Conservation (phyloP, 2,797 vertebrate genomes). For the Phalloptychus januarius region DNA sequence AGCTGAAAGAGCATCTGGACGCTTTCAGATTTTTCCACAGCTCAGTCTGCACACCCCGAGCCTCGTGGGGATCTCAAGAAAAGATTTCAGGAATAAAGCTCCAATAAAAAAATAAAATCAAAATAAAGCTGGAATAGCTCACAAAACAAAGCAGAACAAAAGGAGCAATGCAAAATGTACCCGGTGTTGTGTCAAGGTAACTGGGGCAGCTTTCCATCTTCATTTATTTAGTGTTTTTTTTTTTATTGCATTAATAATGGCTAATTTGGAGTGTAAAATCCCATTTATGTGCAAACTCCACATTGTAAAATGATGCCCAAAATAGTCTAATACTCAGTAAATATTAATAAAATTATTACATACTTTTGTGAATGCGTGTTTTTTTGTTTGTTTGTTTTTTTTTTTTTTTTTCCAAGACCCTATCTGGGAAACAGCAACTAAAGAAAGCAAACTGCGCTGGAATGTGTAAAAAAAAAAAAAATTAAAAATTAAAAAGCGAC, state of each 20-base stretch:
- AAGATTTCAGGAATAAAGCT: not conserved
- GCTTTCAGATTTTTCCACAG: not conserved
- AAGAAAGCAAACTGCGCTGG: not conserved
- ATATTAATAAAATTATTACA: not conserved
- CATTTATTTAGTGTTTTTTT: not conserved
- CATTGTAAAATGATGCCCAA: not conserved
- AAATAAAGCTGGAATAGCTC: not conserved
- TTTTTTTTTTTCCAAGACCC: too few relatives aligned
- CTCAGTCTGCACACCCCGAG: not conserved
- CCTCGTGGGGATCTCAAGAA: not conserved
- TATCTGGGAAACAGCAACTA: not conserved
- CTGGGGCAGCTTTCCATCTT: not conserved
- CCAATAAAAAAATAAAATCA: not conserved
- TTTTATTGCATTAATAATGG: not conserved
- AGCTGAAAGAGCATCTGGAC: not conserved
- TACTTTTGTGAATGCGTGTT: not conserved
- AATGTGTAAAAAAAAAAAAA: not conserved
- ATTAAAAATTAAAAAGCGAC: conserved; percentile 27
- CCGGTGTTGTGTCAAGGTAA: not conserved
- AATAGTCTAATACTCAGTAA: not conserved
- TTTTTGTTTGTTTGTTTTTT: not conserved
- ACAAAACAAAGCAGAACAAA: not conserved
- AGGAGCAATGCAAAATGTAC: not conserved
- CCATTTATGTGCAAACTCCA: not conserved
- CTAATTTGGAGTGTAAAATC: not conserved